phyloP scores from a whole-genome alignment of 2,888 invertebrate genomes.

The Cheilosia urbana region DNA sequence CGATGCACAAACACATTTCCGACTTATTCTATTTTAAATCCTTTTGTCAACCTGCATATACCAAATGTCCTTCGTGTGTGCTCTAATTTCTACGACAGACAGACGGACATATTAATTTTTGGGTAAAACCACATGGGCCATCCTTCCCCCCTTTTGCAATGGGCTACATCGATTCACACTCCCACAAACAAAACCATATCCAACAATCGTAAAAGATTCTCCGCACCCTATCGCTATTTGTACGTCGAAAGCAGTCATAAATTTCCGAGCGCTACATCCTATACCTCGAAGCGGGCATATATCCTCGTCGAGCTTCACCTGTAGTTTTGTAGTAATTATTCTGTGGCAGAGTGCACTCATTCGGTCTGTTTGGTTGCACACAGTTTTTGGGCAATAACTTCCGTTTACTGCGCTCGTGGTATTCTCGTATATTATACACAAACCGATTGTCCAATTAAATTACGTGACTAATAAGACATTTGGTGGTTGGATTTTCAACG shows the following conservation, averaged over 20 bases:
- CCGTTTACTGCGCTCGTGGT: conserved; percentile 12
- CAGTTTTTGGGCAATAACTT: conserved; percentile 8
- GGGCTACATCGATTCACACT: conserved; percentile 4
- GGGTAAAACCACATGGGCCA: conserved; percentile 10
- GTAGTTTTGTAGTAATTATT: conserved; percentile 30
- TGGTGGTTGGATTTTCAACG: conserved; percentile 10
- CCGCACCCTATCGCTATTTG: conserved; percentile 12
- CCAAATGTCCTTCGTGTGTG: conserved; percentile 42
- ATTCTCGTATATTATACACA: neutral
- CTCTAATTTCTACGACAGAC: conserved; percentile 31
- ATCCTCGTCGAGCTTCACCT: conserved; percentile 20
- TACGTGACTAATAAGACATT: conserved; percentile 3
- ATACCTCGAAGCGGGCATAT: neutral
- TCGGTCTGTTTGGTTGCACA: conserved; percentile 5
- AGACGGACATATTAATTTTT: conserved; percentile 27
- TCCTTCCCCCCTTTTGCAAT: neutral
- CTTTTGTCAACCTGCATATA: conserved; percentile 34
- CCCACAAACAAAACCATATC: neutral
- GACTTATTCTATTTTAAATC: conserved; percentile 23
- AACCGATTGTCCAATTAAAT: conserved; percentile 26
- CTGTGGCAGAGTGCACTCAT: neutral
- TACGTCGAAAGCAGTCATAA: conserved; percentile 41
- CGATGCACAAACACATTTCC: conserved; percentile 16
- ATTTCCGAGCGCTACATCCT: conserved; percentile 8
- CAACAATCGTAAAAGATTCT: conserved; percentile 32